Evolutionary conservation across 2,113 vertebrate species (phyloP), one percentile per base, ranked within the genome.

Genomic region (Petromus typicus): DNA sequence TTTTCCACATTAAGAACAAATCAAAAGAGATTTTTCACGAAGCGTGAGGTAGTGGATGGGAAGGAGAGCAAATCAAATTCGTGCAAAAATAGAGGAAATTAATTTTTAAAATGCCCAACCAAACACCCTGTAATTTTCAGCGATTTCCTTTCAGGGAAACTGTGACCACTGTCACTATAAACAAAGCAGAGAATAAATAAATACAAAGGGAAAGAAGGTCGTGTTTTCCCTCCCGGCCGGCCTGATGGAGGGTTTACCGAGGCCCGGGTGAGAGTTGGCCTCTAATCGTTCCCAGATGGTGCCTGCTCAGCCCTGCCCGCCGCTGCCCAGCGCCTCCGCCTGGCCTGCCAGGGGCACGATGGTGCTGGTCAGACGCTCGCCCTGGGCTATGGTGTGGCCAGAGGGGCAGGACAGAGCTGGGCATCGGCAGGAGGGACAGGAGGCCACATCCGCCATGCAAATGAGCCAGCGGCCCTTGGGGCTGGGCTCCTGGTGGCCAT

Each of bases 1-100:
- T 93, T 98, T 97, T 97, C 94, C 95, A 97, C 96, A 97, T 98
- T 97, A 97, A 95, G 96, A 87, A 93, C 96, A 97, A 98, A 98
- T 98, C 97, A 96, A 93, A 97, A 97, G 97, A 93, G 92, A 96
- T 96, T 90, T 97, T 96, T 96, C 94, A 94, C 56, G 66, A 85
- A 96, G 79, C 20, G 20, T 86, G 4, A 61, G 82, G 43, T 95
- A 71, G 54, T 85, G 80, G 82, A 96, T 6, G 90, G 79, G 93
- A 71, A 94, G 18, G 76, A 92, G 92, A 95, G 54, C 97, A 93
- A 96, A 97, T 97, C 97, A 71, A 96, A 96, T 76, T 86, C 85
- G 40, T 57, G 86, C 30, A 67, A 95, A 97, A 97, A 87, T 3
- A 90, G 67, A 97, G 97, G 91, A 83, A 98, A 89, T 96, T 96